Evolutionary conservation across 2,888 invertebrate species (phyloP), one percentile per base, ranked within the genome.

Genomic region (Protophormia terraenovae): DNA sequence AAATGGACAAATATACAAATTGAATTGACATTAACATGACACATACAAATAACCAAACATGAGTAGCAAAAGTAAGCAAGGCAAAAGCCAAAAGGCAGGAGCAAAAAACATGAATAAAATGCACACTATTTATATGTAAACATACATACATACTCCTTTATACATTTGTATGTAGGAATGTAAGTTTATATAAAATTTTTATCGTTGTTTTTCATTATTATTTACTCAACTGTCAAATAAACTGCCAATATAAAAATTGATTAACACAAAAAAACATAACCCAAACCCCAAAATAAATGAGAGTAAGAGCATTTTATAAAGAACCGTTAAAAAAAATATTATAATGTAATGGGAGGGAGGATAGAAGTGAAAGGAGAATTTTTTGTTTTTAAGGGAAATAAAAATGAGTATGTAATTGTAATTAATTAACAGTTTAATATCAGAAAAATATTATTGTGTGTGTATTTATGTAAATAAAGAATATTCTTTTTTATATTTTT

Each of bases 1-100:
- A 85, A 85, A 82, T 85, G 82, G 78, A 69, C 76, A 85, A 82
- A 82, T 75, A 82, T 64, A 82, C 69, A 85, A 82, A 85, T 82
- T 82, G 82, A 85, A 75, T 85, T 85, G 85, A 82, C 85, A 85
- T 85, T 85, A 79, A 85, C 82, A 85, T 85, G 85, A 85, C 82
- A 85, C 64, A 78, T 71, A 69, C 60, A 67, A 83, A 69, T 69
- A 78, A 73, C 32, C 67, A 73, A 35, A 19, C 50, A 60, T 14
- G 19, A 47, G 27, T 60, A 29, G 38, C 32, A 77, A 67, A 32
- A 67, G 55, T 19, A 76, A 75, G 2, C 32, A 66, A 55, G n/a
- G n/a, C n/a, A n/a, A n/a, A n/a, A n/a, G n/a, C n/a, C n/a, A n/a
- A n/a, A n/a, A n/a, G n/a, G n/a, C n/a, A n/a, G n/a, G n/a, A n/a